Evolutionary conservation across 35 echinoderm and acorn worm species (phyloP), one percentile per base, ranked within the genome.

Genomic region (Apostichopus californicus): DNA sequence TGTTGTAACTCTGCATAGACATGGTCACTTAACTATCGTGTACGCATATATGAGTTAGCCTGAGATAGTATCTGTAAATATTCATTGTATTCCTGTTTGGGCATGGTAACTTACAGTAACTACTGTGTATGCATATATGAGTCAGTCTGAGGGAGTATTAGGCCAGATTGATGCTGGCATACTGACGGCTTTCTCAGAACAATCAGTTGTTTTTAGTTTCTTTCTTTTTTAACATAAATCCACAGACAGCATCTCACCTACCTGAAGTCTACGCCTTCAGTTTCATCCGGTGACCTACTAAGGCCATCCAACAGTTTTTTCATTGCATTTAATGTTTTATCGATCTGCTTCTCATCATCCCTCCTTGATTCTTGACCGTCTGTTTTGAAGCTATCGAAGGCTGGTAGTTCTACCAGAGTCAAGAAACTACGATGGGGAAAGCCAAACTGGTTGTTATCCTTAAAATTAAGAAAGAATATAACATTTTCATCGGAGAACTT

Each of bases 391-490:
- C 94, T 98, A 54, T 95, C 94, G 14, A 93, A 59, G 22, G 92
- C 96, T 53, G 96, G 96, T 18, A 94, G 79, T 56, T 96, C 96
- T 34, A 94, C 93, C 72, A 98, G 95, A 17, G 91, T 93, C 52
- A 98, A 94, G 0, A 75, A 92, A 5, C 94, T 95, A 13, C 91
- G 70, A 58, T 93, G 91, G 7, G 93, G 93, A 79, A 94, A 94
- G n/a, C 91, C 75, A 80, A 73, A 90, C 52, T 94, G 91, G 21
- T 97, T 78, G 56, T 60, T 97, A 68, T 94, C 91, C 93, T 94
- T 63, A 52, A 22, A 80, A 94, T 5, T 6, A 58, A 85, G 55
- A 79, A 25, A 79, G 3, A 79, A 46, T 9, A 79, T 18, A 25
- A 79, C 77, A 46, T 46, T 46, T 46, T 3, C 34, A 46, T 46